Evolutionary conservation across 2,113 vertebrate genomes (phyloP), one percentile per base, ranked within the genome.

Genomic region (Limanda limanda): DNA sequence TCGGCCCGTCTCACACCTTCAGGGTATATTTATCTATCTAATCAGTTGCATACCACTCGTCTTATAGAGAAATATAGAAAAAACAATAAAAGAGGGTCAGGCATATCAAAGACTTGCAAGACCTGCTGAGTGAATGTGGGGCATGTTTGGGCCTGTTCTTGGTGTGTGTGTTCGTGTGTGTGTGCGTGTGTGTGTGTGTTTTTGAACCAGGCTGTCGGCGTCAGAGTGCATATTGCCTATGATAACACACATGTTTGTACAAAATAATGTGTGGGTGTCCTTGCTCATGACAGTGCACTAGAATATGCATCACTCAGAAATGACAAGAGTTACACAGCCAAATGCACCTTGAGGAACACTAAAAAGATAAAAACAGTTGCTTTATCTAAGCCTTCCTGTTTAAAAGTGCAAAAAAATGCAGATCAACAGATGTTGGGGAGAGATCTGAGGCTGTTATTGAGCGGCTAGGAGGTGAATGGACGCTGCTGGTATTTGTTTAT

Each of bases 1-100:
- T 71, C 68, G 73, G 65, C 54, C 25, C 4, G 24, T 78, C 82
- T 90, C 68, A 81, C 71, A 92, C 90, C 90, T 89, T 74, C 63
- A 40, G 92, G 84, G 84, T 91, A 85, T 94, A 93, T 91, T 91
- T 87, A 88, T 93, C 92, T 89, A 80, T 83, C 93, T 91, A 86
- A 94, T 93, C 91, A 91, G 89, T 82, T 91, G 90, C 92, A 93
- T 91, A 90, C 89, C 88, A 93, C 71, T 86, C 81, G 89, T 90
- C 90, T 93, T 89, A 88, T 86, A 66, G 75, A 72, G 82, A 88
- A 94, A 94, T 84, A 94, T 86, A 92, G 79, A 69, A 78, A 91
- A 85, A 91, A 64, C 79, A 91, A 88, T 84, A 82, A 90, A 90
- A 89, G 81, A 88, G 86, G 93, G 89, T 92, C 89, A 83, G 88